A percentile compares a stretch with the other conserved stretches of the same genome.
Conservation (phyloP, 2,113 vertebrate species). For the Thermophis baileyi region DNA sequence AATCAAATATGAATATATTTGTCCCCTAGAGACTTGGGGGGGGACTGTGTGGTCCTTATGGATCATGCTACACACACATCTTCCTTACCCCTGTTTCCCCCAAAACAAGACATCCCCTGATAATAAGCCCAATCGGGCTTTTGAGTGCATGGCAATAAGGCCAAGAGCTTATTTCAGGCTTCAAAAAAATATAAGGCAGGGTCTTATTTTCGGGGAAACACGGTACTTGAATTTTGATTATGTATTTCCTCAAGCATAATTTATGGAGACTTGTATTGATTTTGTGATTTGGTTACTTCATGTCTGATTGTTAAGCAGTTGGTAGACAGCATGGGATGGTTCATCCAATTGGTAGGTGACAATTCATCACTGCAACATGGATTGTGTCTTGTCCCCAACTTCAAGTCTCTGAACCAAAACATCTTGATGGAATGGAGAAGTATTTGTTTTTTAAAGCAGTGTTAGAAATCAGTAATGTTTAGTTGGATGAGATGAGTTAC, state of each 20-base stretch:
- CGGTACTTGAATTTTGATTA: neutral
- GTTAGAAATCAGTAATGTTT: neutral
- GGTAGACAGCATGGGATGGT: neutral
- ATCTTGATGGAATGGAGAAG: neutral
- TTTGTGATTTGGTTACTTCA: neutral
- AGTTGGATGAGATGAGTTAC: neutral
- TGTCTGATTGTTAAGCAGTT: neutral
- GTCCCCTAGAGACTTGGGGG: too few species aligned
- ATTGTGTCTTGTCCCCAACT: neutral
- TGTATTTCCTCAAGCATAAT: neutral
- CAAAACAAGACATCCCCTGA: too few species aligned
- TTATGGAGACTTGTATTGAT: neutral
- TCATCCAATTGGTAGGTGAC: neutral
- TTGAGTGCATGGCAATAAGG: too few species aligned
- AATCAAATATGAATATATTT: too few species aligned
- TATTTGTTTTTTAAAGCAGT: neutral
- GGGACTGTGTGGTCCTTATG: too few species aligned
- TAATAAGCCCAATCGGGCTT: too few species aligned
- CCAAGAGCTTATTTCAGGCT: too few species aligned
- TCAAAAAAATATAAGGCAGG: too few species aligned
- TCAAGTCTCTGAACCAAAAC: neutral
- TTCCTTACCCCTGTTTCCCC: too few species aligned
- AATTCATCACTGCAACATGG: neutral
- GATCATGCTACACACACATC: too few species aligned
- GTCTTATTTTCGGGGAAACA: too few species aligned